phyloP scores from a whole-genome alignment of 1,140 invertebrate genomes.

The Apolygus lucorum region DNA sequence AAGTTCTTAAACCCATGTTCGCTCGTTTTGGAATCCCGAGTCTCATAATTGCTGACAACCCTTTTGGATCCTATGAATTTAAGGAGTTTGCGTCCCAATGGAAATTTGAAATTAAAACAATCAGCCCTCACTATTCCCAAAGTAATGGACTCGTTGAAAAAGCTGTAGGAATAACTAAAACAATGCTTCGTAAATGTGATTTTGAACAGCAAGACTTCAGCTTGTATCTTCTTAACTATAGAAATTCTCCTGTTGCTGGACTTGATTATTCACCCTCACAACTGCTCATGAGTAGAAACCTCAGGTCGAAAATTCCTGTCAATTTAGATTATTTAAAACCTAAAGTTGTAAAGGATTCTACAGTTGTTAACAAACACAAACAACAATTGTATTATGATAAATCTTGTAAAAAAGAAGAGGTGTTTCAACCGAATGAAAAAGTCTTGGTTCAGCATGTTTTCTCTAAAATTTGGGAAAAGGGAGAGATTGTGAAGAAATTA shows the following conservation, averaged over 20 bases:
- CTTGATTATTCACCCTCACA: conserved; percentile 19
- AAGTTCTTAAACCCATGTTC: conserved; percentile 5
- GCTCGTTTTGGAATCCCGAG: conserved; percentile 20
- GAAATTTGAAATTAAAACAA: conserved; percentile 22
- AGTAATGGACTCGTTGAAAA: conserved; percentile 25
- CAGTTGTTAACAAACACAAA: not conserved
- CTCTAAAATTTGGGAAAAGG: not conserved
- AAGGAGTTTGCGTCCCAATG: conserved; percentile 18
- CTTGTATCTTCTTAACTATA: conserved; percentile 26
- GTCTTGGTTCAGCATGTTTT: not conserved
- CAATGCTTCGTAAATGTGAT: conserved; percentile 18
- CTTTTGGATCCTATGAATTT: conserved; percentile 22
- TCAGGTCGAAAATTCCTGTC: not conserved
- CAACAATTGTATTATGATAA: not conserved
- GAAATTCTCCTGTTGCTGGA: conserved; percentile 20
- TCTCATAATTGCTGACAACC: conserved; percentile 23
- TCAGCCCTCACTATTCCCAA: conserved; percentile 26
- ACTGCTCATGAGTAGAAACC: conserved; percentile 19
- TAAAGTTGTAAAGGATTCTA: not conserved
- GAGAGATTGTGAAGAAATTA: not conserved
- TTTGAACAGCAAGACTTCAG: conserved; percentile 20
- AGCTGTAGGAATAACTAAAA: conserved; percentile 26
- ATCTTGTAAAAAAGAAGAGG: not conserved
- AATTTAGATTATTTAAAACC: conserved; percentile 7
- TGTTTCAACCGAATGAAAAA: not conserved